Base-by-base conservation (phyloP, 2,797 vertebrate species). In the Enteromius anoplus region DNA sequence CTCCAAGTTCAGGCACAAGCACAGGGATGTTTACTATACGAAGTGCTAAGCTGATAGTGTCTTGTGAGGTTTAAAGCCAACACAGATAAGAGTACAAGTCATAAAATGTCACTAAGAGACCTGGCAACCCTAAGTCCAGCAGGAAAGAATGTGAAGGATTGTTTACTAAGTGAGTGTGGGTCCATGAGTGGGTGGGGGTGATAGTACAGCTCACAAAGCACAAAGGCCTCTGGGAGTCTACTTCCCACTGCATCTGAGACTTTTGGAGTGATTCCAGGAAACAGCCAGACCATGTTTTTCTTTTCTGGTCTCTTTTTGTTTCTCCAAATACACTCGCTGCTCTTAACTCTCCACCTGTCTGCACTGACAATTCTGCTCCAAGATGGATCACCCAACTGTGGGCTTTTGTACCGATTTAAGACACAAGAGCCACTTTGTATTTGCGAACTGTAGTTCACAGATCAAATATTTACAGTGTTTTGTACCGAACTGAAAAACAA, bases 61-160 rank as follows among this genome's bases (percentile, higher is more conserved):
- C 60, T 55, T 76, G 47, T 55, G 4, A 4, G 19, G 49, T 75
- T 70, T 64, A 78, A 71, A 37, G 65, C n/a, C 29, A 60, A 42
- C 70, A 47, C 8, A 80, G 17, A 75, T 73, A 51, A 76, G 1
- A 66, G 23, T 55, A 23, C 17, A 23, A 29, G 42, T 40, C 82
- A 88, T 87, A 62, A 87, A 86, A 86, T 80, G 64, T 71, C 32
- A 75, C 76, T 78, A 45, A 75, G 75, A 78, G 80, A 83, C 84
- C 69, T 85, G 75, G 84, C 85, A 87, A 85, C 88, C 69, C 8
- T 10, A 29, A 60, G 80, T 66, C 77, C 64, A 66, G 60, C 55
- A 73, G 75, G 29, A 80, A 88, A 84, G 86, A 87, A 90, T 88
- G 75, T 83, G 77, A 87, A 86, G 81, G 83, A 78, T 71, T 84